Conservation (phyloP, 2,797 vertebrate genomes). For the Vultur gryphus region DNA sequence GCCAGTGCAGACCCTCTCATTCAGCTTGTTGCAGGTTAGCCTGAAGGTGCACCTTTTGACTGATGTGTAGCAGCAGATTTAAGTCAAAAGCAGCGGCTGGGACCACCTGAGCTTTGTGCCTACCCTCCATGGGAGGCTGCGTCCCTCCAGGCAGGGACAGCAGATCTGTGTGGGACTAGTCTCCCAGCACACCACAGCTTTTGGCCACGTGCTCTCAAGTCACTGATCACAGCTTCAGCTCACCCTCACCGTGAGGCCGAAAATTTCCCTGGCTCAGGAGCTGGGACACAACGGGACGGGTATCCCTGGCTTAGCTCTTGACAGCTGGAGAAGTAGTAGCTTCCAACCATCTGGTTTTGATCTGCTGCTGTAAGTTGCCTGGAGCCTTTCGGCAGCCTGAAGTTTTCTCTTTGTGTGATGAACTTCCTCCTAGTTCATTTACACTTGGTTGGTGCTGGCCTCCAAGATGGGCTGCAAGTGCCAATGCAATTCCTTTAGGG, state of each 20-base stretch:
- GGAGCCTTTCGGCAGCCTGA: neutral
- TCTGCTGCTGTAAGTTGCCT: neutral
- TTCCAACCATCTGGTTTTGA: neutral
- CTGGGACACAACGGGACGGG: neutral
- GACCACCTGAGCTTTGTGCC: neutral
- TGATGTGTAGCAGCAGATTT: neutral
- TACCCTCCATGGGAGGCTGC: neutral
- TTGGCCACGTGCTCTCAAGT: neutral
- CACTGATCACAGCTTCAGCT: neutral
- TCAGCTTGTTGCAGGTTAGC: neutral
- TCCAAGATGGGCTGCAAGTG: neutral
- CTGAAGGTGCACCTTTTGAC: neutral
- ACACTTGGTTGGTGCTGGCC: neutral
- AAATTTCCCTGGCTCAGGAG: neutral
- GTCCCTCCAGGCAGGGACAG: neutral
- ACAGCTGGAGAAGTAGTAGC: neutral
- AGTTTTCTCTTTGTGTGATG: neutral
- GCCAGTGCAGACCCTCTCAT: neutral
- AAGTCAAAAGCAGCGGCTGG: neutral
- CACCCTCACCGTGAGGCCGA: neutral
- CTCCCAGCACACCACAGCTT: neutral
- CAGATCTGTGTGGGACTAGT: neutral
- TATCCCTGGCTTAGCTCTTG: neutral
- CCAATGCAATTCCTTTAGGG: neutral
- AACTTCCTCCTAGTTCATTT: neutral